These are phyloP conservation scores for Ploceus nigricollis DNA, from an alignment of 2,113 vertebrate species.

Conservation along the genomic window DNA sequence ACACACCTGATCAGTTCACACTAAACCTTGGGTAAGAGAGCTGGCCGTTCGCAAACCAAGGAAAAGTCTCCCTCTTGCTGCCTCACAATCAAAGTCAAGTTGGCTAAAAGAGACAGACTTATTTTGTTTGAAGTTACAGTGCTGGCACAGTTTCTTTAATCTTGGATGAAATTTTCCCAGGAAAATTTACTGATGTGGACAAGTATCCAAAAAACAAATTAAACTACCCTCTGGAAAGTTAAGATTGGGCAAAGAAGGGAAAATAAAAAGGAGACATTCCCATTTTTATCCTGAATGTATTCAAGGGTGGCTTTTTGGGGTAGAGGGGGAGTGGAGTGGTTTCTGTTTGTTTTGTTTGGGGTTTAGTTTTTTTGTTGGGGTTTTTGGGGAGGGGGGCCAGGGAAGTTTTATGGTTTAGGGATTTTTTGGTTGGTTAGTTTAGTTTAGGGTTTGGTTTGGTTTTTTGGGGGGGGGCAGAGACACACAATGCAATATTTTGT, in stretches of 20 bases:
- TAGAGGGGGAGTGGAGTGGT: neutral
- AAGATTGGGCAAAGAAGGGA: neutral
- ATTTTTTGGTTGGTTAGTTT: neutral
- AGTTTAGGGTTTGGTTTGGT: neutral
- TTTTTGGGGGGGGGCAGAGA: rapidly evolving
- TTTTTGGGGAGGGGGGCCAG: neutral
- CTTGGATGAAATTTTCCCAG: neutral
- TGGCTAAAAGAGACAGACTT: neutral
- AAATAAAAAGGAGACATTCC: neutral
- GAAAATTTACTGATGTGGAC: neutral
- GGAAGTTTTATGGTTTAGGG: neutral
- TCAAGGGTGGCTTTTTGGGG: neutral
- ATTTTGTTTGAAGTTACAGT: neutral
- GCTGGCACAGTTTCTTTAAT: neutral
- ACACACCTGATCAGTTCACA: neutral
- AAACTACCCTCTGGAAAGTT: neutral
- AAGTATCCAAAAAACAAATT: neutral
- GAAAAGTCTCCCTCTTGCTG: neutral
- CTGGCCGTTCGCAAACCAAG: neutral
- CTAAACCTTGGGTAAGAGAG: neutral
- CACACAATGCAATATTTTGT: neutral
- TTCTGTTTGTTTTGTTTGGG: neutral
- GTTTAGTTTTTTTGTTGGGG: too few relatives aligned
- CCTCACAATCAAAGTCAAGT: neutral
- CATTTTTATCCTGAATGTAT: neutral